Evolutionary conservation across 2,888 invertebrate species (phyloP), one percentile per base, ranked within the genome.

Genomic region (Drosophila neoperkinsi): DNA sequence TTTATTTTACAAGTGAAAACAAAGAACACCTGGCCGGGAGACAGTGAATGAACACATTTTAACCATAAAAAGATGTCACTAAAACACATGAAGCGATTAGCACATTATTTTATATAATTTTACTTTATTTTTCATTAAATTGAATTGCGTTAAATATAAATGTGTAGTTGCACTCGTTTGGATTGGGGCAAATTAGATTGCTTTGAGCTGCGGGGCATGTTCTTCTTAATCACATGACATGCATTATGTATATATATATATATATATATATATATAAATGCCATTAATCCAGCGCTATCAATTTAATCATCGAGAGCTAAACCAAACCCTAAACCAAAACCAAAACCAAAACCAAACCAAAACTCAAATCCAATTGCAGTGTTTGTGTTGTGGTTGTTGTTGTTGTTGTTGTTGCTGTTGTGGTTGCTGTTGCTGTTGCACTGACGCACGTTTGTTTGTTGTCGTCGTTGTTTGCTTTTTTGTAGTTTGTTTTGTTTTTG

Each of bases 241-340:
- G 55, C 65, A 56, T 50, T 41, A 33, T 18, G 33, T 38, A 50
- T 55, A 46, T 25, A 41, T n/a, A 36, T 16, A 5, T 16, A 5
- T 16, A 36, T 41, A 33, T 21, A 33, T 38, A 50, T 36, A 21
- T 46, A 46, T 46, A 46, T 13, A 7, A 6, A n/a, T 28, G 0
- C 30, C 34, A 28, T 49, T 78, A 62, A 71, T 67, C 59, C 67
- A 18, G 25, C 28, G 31, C 34, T 71, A 75, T 78, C 71, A 71
- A 65, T 75, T 68, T 57, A 75, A 68, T 58, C 49, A 70, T 7
- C 16, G 21, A 34, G 43, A 28, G 11, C 28, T 18, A 30, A 63
- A 41, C 36, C 52, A 28, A 34, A 36, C 25, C 16, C 46, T 16
- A 50, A 50, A 36, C 49, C 46, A 71, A 62, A 57, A 31, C 30